Percentiles rank a stretch among this genome's conserved stretches.
These are phyloP conservation scores for Caenorhabditis afra DNA, from an alignment of 2,888 invertebrate genomes.

Conservation along the genomic window DNA sequence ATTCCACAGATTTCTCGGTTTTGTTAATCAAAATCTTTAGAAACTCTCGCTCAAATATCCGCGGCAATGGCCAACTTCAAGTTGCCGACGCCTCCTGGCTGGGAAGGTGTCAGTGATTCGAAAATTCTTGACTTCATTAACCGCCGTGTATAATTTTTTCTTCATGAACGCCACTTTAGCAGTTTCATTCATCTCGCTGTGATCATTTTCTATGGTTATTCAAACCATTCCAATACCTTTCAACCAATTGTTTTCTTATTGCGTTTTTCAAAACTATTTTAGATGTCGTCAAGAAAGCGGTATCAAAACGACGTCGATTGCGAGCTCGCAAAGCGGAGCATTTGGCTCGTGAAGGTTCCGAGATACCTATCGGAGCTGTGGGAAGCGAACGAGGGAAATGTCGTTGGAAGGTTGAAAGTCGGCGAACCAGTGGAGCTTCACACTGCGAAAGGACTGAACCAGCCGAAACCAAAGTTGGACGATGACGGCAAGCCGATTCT, in stretches of 20 bases:
- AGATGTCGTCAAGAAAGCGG: conserved; percentile 14
- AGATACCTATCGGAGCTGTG: conserved; percentile 73
- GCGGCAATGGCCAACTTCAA: conserved; percentile 61
- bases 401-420: conserved; percentile 69
- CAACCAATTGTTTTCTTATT: neutral
- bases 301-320: conserved; percentile 66
- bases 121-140: conserved; percentile 55
- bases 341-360: conserved; percentile 80
- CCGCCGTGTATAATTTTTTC: conserved; percentile 14
- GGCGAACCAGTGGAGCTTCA: conserved; percentile 46
- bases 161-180: too few species aligned
- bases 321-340: conserved; percentile 71
- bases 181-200: too few species aligned
- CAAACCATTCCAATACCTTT: neutral
- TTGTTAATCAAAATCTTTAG: conserved; percentile 33
- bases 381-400: conserved; percentile 71
- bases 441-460: conserved; percentile 33
- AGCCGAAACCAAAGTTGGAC: conserved; percentile 32
- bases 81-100: conserved; percentile 65
- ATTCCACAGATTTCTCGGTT: neutral
- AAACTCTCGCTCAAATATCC: conserved; percentile 60
- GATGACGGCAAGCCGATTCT: conserved; percentile 1
- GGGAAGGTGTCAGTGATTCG: conserved; percentile 60
- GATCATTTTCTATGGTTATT: neutral
- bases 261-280: neutral